Percentiles rank a stretch among this genome's conserved stretches.
Conservation (phyloP, 2,113 vertebrate species). For the Girardinichthys multiradiatus region DNA sequence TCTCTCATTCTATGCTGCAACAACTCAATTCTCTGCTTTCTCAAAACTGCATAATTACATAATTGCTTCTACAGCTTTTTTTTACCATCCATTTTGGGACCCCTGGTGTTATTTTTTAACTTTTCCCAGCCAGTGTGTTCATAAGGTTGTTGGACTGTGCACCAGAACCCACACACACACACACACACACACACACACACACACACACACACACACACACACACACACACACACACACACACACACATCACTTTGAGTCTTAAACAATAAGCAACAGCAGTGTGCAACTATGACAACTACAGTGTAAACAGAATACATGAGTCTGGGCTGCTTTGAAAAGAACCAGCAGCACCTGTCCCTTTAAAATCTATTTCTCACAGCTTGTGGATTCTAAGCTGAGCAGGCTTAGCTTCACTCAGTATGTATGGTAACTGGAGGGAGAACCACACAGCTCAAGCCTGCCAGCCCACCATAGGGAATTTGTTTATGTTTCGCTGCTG, state of each 20-base stretch:
- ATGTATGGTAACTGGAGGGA: constrained; percentile 63
- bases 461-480: constrained; percentile 78
- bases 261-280: constrained; percentile 22
- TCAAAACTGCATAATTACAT: constrained; percentile 41
- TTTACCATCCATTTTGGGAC: constrained; percentile 45
- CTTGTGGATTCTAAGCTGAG: constrained; percentile 48
- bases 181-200: no score
- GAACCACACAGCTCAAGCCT: constrained; percentile 62
- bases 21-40: constrained; percentile 20
- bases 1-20: background rate
- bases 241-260: constrained; percentile 23
- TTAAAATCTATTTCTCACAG: constrained; percentile 68
- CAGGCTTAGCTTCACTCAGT: constrained; percentile 45
- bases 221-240: no score
- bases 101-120: constrained; percentile 19
- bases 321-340: constrained; percentile 13
- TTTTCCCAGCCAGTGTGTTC: constrained; percentile 20
- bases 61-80: constrained; percentile 48
- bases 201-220: no score
- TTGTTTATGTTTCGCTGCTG: constrained; percentile 80
- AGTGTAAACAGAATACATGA: constrained; percentile 23
- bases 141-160: constrained; percentile 33
- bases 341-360: constrained; percentile 62
- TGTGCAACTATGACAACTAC: constrained; percentile 25
- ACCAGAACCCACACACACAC: constrained; percentile 29